Conservation (phyloP, 2,888 invertebrate species). For the Drosophila neotestacea region DNA sequence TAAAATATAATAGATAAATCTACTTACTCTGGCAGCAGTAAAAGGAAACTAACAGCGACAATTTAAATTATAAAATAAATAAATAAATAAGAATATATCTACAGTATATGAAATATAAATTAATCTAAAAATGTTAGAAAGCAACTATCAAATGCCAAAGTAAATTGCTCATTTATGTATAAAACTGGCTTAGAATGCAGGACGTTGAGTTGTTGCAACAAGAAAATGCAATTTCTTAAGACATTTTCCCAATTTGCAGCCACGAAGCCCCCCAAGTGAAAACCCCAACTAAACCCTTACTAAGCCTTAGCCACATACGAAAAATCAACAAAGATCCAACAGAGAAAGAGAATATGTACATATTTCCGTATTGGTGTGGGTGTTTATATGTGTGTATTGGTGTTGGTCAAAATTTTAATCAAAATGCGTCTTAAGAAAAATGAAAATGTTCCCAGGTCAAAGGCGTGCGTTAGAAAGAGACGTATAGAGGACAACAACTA, state of each 20-base stretch:
- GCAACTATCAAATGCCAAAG: constrained; percentile 48
- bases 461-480: constrained; percentile 60
- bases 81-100: constrained; percentile 17
- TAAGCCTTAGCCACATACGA: constrained; percentile 17
- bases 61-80: constrained; percentile 12
- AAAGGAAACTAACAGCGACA: background rate
- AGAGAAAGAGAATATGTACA: constrained; percentile 17
- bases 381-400: constrained; percentile 30
- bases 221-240: constrained; percentile 77
- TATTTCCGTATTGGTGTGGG: background rate
- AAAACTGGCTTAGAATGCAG: constrained; percentile 23
- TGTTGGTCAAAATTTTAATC: constrained; percentile 73
- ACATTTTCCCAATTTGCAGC: constrained; percentile 53
- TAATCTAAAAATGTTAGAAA: constrained; percentile 23
- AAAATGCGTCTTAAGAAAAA: constrained; percentile 78
- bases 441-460: constrained; percentile 46
- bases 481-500: constrained; percentile 43
- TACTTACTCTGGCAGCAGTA: background rate
- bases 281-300: background rate
- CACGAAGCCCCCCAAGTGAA: constrained; percentile 16
- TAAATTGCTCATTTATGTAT: constrained; percentile 72
- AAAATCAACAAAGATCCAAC: constrained; percentile 34
- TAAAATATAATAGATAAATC: constrained; percentile 6
- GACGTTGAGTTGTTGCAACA: constrained; percentile 51
- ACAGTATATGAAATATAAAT: constrained; percentile 28